phyloP scores from a whole-genome alignment of 2,113 vertebrate genomes.

The Phalacrocorax brasilianus region DNA sequence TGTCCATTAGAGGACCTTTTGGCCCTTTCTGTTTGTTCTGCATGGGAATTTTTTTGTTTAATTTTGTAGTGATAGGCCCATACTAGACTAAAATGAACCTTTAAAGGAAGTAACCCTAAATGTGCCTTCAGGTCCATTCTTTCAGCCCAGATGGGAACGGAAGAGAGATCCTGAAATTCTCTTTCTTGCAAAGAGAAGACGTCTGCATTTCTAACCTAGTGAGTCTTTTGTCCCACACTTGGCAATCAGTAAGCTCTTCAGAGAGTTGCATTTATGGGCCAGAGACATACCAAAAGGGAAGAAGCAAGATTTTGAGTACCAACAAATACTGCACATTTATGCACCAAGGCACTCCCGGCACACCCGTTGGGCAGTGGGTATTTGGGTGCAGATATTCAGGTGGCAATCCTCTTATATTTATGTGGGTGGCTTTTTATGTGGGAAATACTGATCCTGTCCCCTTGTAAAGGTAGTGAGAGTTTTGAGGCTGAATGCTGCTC shows the following conservation, averaged over 20 bases:
- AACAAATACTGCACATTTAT: not conserved
- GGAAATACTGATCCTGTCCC: not conserved
- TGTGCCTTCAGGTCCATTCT: not conserved
- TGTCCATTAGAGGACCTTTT: not conserved
- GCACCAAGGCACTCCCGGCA: not conserved
- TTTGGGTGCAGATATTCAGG: not conserved
- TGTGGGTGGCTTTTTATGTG: fast-evolving
- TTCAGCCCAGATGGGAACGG: not conserved
- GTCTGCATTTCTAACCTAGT: conserved; percentile 6
- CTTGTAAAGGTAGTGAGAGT: not conserved
- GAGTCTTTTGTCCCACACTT: conserved; percentile 43
- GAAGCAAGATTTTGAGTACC: conserved; percentile 11
- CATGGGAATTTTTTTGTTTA: not conserved
- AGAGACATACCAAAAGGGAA: conserved; percentile 1
- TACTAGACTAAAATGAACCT: not conserved
- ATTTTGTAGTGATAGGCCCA: not conserved
- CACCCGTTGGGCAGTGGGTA: not conserved
- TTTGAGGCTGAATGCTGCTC: not conserved
- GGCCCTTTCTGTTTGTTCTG: not conserved
- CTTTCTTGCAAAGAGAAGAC: not conserved
- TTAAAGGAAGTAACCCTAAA: conserved; percentile 10
- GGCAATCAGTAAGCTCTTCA: not conserved
- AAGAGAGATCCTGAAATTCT: conserved; percentile 2
- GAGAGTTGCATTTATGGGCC: conserved; percentile 4
- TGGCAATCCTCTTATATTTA: not conserved